These are phyloP conservation scores for Pyrgilauda ruficollis DNA, from an alignment of 2,113 vertebrate genomes.

Conservation along the genomic window DNA sequence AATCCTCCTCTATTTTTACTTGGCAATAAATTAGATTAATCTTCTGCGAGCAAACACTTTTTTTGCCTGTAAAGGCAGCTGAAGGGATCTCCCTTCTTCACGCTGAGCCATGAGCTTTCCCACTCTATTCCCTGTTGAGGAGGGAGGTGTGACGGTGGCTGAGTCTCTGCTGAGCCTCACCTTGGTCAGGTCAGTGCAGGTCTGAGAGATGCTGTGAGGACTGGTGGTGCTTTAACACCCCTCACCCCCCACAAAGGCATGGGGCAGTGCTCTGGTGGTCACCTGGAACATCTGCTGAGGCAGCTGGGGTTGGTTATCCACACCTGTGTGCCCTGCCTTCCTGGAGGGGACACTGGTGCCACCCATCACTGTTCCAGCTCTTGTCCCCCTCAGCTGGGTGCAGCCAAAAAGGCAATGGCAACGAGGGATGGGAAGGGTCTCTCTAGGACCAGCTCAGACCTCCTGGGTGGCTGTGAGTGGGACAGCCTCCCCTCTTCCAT, in stretches of 20 bases:
- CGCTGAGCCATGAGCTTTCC: background rate
- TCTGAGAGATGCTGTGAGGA: background rate
- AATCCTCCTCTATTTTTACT: background rate
- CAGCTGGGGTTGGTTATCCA: background rate
- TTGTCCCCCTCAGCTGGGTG: background rate
- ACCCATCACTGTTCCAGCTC: background rate
- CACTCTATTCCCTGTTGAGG: background rate
- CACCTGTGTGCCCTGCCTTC: background rate
- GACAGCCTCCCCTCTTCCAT: background rate
- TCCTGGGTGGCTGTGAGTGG: background rate
- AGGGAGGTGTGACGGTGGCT: background rate
- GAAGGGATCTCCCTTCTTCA: background rate
- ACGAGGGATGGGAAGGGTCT: background rate
- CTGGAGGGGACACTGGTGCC: background rate
- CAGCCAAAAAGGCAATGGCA: background rate
- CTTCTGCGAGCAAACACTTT: background rate
- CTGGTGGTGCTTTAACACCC: background rate
- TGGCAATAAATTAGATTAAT: background rate
- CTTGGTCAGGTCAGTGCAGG: background rate
- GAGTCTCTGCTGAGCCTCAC: background rate
- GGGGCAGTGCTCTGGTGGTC: background rate
- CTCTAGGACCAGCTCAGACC: background rate
- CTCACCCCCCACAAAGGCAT: rapidly evolving
- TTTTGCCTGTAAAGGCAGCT: background rate
- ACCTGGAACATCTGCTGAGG: background rate